A percentile compares a stretch with the other conserved stretches of the same genome.
phyloP scores from a whole-genome alignment of 2,888 invertebrate genomes.

The Chymomyza procnemis region DNA sequence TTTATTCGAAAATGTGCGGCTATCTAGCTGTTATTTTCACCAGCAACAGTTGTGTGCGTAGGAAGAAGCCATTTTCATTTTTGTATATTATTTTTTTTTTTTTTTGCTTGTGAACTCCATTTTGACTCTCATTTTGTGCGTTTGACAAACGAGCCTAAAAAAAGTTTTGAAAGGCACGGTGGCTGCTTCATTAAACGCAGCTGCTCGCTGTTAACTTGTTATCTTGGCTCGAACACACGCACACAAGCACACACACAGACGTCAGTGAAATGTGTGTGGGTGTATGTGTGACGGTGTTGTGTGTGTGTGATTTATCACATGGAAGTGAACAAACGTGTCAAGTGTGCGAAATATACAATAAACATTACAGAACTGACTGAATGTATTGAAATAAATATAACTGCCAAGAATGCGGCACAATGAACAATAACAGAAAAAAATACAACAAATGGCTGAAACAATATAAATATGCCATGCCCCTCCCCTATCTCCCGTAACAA shows the following conservation, averaged over 20 bases:
- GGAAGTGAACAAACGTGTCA: constrained; percentile 61
- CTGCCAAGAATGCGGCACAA: constrained; percentile 19
- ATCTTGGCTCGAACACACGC: constrained; percentile 28
- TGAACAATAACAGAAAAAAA: constrained; percentile 18
- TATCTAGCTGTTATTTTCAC: constrained; percentile 4
- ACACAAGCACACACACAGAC: constrained; percentile 21
- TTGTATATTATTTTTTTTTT: no score
- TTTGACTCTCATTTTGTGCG: constrained; percentile 3
- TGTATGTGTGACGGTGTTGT: constrained; percentile 12
- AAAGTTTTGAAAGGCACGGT: constrained; percentile 44
- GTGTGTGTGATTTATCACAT: constrained; percentile 62
- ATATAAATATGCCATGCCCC: not conserved
- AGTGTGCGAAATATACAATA: constrained; percentile 59
- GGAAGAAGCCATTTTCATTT: constrained; percentile 20
- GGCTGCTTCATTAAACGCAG: constrained; percentile 70
- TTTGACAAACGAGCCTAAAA: constrained; percentile 48
- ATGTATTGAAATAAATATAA: constrained; percentile 47
- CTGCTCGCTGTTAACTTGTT: constrained; percentile 62
- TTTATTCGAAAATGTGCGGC: constrained; percentile 25
- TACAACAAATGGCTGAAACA: not conserved
- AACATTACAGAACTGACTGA: constrained; percentile 51
- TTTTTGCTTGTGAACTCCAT: not conserved
- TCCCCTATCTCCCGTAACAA: no score
- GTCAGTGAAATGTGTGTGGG: constrained; percentile 20
- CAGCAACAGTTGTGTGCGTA: constrained; percentile 45